These are phyloP conservation scores for Nemoura dubitans DNA, from an alignment of 2,888 invertebrate species.

Conservation along the genomic window DNA sequence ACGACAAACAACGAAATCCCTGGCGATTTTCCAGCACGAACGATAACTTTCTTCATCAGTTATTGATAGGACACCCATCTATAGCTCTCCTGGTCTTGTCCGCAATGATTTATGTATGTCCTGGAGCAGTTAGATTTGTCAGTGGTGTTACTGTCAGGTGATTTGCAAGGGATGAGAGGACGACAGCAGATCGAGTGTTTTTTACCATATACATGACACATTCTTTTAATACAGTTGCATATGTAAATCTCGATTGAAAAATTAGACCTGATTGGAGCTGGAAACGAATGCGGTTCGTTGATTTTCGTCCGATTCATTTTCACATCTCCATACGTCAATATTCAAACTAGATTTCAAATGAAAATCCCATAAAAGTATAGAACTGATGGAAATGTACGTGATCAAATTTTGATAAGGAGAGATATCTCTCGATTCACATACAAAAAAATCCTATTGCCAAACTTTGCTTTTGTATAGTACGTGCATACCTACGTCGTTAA, in stretches of 20 bases:
- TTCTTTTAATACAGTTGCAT: neutral
- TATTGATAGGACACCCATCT: conserved; percentile 17
- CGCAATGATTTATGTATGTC: neutral
- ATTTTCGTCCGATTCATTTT: neutral
- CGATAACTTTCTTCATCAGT: conserved; percentile 24
- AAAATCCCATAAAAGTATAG: neutral
- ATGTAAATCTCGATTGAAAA: neutral
- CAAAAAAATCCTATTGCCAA: neutral
- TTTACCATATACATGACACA: neutral
- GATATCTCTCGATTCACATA: neutral
- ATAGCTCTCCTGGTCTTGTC: neutral
- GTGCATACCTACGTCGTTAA: neutral
- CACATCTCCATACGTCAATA: neutral
- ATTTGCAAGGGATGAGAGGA: neutral
- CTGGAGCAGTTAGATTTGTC: neutral
- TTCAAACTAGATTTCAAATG: neutral
- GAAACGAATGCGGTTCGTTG: neutral
- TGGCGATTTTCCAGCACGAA: neutral
- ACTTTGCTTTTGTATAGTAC: neutral
- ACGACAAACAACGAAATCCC: conserved; percentile 28
- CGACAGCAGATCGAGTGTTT: neutral
- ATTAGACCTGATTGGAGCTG: neutral
- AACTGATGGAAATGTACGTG: neutral
- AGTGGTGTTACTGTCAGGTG: neutral
- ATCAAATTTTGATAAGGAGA: neutral